Base-by-base conservation (phyloP, 2,797 vertebrate genomes). In the Morelia viridis region DNA sequence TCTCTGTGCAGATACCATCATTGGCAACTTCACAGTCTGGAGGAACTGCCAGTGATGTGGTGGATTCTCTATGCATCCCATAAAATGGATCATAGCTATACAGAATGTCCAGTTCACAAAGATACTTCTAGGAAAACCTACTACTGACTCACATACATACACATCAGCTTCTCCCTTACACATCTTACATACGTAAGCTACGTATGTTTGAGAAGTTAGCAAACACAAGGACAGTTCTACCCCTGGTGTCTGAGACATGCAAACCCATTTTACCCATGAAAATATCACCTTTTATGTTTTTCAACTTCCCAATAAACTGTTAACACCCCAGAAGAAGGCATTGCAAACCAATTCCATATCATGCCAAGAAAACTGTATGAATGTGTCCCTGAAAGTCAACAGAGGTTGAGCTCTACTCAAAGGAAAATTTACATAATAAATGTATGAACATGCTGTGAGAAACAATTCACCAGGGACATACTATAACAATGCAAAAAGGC, bases 401-500 rank as follows among this genome's bases (percentile, higher is more conserved):
- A 80, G 71, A 35, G 46, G 8, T 24, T 80, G 19, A 46, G 3
- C 19, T 80, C 35, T 80, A 3, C 35, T 80, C 71, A 46, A 24
- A 80, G 35, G 71, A 9, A 46, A 80, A 80, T 80, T 24, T 80
- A 46, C 35, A 46, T 80, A 28, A 87, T 35, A 35, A 91, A 83
- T 56, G 24, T 64, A 50, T 57, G n/a, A 83, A 83, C 5, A 6
- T 35, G 9, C 56, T 3, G 85, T 26, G 24, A 71, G 31, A 84
- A 76, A 5, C 0, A 46, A 19, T 46, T 85, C 15, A 65, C 17
- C 62, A 88, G 90, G 12, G 92, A 90, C 1, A n/a, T 65, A 64
- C 4, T 0, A 46, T n/a, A 94, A 31, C 65, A 90, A 93, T 91
- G 94, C 92, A 94, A 96, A 93, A 96, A 95, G 89, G 1, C 4